phyloP scores from a whole-genome alignment of 2,888 invertebrate genomes.

The Gerris lacustris region DNA sequence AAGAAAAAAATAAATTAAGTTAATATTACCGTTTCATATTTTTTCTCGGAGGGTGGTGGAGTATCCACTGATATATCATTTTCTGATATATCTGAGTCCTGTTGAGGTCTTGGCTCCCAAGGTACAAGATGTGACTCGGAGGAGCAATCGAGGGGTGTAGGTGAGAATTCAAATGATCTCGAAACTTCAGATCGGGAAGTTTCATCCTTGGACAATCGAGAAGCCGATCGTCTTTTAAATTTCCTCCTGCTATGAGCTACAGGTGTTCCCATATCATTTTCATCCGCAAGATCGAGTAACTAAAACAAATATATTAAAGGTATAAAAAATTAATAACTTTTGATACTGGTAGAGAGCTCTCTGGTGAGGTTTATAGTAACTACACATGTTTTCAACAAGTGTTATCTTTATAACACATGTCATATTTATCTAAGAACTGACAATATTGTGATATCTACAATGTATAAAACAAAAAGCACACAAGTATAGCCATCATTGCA shows the following conservation, averaged over 20 bases:
- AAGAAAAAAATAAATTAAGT: no score
- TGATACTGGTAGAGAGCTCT: background rate
- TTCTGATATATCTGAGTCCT: no score
- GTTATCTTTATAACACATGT: no score
- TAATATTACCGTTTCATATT: no score
- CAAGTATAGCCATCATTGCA: no score
- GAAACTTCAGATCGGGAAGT: background rate
- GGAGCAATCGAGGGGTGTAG: background rate
- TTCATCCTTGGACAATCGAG: background rate
- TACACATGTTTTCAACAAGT: no score
- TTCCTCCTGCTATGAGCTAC: background rate
- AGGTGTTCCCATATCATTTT: background rate
- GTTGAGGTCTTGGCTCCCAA: background rate
- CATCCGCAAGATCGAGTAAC: background rate
- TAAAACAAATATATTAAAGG: background rate
- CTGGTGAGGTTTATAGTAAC: background rate
- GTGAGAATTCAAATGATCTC: background rate
- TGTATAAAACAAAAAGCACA: no score
- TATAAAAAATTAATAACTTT: background rate
- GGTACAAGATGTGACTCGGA: background rate
- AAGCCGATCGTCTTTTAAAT: background rate
- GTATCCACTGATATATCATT: no score
- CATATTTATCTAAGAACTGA: no score
- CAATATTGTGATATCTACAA: no score
- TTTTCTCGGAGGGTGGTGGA: no score